phyloP scores from a whole-genome alignment of 2,888 invertebrate genomes.

The Caradrina clavipalpis region DNA sequence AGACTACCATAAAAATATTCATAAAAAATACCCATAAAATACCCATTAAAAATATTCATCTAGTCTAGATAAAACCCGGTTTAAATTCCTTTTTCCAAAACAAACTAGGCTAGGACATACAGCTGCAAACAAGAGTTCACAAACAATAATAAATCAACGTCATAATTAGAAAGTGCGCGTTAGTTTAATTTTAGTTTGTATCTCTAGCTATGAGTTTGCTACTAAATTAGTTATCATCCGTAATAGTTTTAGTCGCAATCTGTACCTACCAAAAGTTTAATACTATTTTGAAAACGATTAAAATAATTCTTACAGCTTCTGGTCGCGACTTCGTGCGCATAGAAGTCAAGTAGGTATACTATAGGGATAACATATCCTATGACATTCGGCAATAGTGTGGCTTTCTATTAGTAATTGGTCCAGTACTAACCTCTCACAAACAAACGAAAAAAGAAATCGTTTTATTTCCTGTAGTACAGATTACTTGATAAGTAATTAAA shows the following conservation, averaged over 20 bases:
- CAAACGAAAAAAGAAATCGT: too few relatives aligned
- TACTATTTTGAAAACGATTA: not conserved
- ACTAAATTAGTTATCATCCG: conserved; percentile 29
- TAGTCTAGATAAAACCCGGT: conserved; percentile 7
- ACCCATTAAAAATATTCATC: not conserved
- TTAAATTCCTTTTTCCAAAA: not conserved
- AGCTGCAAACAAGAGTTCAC: conserved; percentile 9
- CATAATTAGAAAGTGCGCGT: conserved; percentile 32
- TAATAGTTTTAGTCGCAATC: conserved; percentile 23
- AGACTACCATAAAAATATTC: too few relatives aligned
- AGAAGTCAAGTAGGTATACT: too few relatives aligned
- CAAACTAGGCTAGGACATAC: conserved; percentile 3
- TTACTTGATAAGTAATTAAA: too few relatives aligned
- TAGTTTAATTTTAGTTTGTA: conserved; percentile 34
- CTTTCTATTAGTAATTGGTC: too few relatives aligned
- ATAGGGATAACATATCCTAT: too few relatives aligned
- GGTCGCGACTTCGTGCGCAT: not conserved
- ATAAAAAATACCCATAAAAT: not conserved
- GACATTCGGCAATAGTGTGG: too few relatives aligned
- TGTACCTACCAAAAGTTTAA: not conserved
- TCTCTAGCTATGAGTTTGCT: conserved; percentile 14
- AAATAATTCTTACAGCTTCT: not conserved
- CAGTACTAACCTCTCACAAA: too few relatives aligned
- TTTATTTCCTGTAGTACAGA: too few relatives aligned
- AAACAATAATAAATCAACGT: conserved; percentile 45